Evolutionary conservation across 2,797 vertebrate genomes (phyloP).

Genomic region (Trichosurus vulpecula): DNA sequence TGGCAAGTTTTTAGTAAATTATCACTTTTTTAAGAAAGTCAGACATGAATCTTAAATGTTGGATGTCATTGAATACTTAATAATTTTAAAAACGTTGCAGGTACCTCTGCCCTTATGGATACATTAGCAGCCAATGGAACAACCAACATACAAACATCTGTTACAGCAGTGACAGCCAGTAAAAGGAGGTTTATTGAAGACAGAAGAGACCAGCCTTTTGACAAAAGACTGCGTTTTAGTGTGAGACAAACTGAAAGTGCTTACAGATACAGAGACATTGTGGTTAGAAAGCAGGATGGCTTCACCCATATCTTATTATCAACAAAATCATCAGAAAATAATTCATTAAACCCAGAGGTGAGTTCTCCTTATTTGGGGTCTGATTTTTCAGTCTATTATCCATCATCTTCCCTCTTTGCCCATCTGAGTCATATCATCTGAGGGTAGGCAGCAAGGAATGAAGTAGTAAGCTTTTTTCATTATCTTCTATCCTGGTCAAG

Average conservation of each 20-base stretch:
- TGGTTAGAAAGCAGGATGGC: constrained; percentile 97
- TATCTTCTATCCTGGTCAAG: neutral
- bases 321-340: constrained; percentile 97
- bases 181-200: constrained; percentile 93
- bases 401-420: neutral
- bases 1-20: neutral
- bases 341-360: constrained; percentile 97
- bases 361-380: constrained; percentile 71
- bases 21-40: neutral
- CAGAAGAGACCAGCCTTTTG: constrained; percentile 91
- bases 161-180: constrained; percentile 85
- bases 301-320: constrained; percentile 98
- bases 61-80: constrained; percentile 51
- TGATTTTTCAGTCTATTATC: constrained; percentile 10
- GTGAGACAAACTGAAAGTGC: constrained; percentile 97
- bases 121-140: constrained; percentile 90
- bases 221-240: constrained; percentile 95
- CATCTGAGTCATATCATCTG: neutral
- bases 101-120: constrained; percentile 89
- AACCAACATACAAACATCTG: constrained; percentile 86
- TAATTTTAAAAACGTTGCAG: constrained; percentile 82
- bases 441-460: neutral
- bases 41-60: neutral
- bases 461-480: neutral
- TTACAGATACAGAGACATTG: constrained; percentile 96